Evolutionary conservation across 1,140 invertebrate species (phyloP).

Genomic region (Atta colombica): DNA sequence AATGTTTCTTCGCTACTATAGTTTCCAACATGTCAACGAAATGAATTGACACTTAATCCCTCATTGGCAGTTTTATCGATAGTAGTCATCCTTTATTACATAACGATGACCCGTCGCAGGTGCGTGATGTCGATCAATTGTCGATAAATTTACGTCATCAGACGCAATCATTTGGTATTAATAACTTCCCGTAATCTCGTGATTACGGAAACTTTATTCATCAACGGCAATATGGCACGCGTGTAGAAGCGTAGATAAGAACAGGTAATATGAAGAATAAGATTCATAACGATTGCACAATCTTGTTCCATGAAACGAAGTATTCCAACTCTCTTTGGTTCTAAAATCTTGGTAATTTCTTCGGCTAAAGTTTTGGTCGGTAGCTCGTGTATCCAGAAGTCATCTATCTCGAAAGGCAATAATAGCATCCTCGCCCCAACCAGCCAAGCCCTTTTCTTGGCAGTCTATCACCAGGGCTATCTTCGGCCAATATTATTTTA

Average conservation of each 20-base stretch:
- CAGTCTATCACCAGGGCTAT: conserved; percentile 67
- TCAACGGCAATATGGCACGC: background rate
- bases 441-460: background rate
- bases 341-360: conserved; percentile 38
- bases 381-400: conserved; percentile 50
- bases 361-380: conserved; percentile 26
- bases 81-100: conserved; percentile 4
- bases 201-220: conserved; percentile 20
- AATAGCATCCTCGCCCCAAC: conserved; percentile 61
- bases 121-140: conserved; percentile 48
- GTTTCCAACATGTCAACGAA: conserved; percentile 3
- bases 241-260: background rate
- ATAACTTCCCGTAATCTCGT: conserved; percentile 17
- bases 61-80: conserved; percentile 25
- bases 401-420: conserved; percentile 76
- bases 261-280: background rate
- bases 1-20: background rate
- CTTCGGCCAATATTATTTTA: conserved; percentile 74
- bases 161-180: background rate
- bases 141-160: conserved; percentile 35
- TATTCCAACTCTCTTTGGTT: background rate
- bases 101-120: conserved; percentile 37
- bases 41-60: conserved; percentile 8
- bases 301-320: conserved; percentile 4
- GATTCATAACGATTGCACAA: background rate